Base-by-base conservation (phyloP, 2,888 invertebrate species). In the Epistrophella euchroma region DNA sequence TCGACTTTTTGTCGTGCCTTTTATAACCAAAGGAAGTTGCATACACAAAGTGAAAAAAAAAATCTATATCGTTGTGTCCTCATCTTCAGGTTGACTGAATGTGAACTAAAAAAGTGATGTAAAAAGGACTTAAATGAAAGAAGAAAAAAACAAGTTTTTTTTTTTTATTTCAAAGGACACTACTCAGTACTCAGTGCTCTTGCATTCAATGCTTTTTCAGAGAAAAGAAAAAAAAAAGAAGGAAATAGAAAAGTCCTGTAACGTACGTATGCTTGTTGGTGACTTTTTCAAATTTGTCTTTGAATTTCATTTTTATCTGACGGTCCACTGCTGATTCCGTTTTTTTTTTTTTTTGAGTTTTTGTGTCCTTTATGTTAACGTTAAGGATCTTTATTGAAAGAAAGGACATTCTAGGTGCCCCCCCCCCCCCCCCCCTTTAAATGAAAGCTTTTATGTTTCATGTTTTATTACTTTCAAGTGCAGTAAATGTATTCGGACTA, bases 81-180 rank as follows among this genome's bases (percentile, higher is more conserved):
- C 82, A 82, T 82, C 86, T 86, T 86, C 86, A 82, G 86, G 86
- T 81, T 86, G 82, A 82, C 82, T 86, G 77, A 86, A 77, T 73
- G 77, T 74, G 77, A 73, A 86, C 77, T 82, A 82, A 82, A 81
- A 35, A 77, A 77, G 50, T 45, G 52, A 72, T 80, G 77, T 47
- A 81, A 76, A 78, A 40, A 55, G 64, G 35, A 45, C 52, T 62
- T 62, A 43, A 62, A 73, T 55, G 35, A 17, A 74, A 64, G 55
- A 58, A 47, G 43, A 43, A 45, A 35, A 55, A 35, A 64, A 32
- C 9, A 15, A 62, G 22, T 35, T n/a, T 64, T 52, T 43, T 25
- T 64, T 52, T 73, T 60, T 17, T 62, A 56, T 73, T 17, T 43
- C 77, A 82, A 64, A 78, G 86, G 74, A 82, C 70, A 56, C 66